phyloP scores from a whole-genome alignment of 1,140 invertebrate genomes.

The Probaryconus sp. region DNA sequence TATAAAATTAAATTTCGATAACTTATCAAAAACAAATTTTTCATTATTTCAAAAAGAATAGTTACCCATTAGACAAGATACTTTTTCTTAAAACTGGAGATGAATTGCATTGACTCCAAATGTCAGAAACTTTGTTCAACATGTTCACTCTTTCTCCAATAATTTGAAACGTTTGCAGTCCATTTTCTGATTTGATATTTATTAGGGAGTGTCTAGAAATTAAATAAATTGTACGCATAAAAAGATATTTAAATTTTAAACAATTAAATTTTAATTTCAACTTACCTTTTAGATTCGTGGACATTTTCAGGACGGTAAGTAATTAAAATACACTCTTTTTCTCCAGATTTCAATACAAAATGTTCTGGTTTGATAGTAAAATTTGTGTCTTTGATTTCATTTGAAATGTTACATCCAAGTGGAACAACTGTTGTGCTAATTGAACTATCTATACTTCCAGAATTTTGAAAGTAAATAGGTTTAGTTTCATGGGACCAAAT shows the following conservation, averaged over 20 bases:
- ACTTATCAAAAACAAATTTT: not conserved
- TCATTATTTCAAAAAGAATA: slow-evolving; percentile 1
- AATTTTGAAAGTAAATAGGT: not conserved
- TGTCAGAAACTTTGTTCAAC: not conserved
- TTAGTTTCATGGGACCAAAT: not conserved
- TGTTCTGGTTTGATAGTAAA: not conserved
- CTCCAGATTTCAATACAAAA: slow-evolving; percentile 1
- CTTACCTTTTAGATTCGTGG: not conserved
- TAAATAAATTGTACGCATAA: not conserved
- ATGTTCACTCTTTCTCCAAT: slow-evolving; percentile 1
- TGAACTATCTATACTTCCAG: slow-evolving; percentile 3
- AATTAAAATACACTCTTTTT: not conserved
- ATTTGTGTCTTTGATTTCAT: not conserved
- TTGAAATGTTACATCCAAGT: not conserved
- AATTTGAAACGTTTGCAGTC: not conserved
- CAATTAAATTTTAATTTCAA: slow-evolving; percentile 2
- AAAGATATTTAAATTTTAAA: slow-evolving; percentile 5
- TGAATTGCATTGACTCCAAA: too few species aligned
- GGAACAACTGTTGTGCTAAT: not conserved
- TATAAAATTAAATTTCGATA: not conserved
- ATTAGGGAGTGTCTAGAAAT: slow-evolving; percentile 12
- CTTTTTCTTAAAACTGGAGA: too few species aligned
- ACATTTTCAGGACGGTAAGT: not conserved
- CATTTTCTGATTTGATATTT: slow-evolving; percentile 1
- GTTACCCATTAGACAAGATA: not conserved